These are phyloP conservation scores for Emys orbicularis DNA, from an alignment of 2,797 vertebrate genomes.

Conservation along the genomic window DNA sequence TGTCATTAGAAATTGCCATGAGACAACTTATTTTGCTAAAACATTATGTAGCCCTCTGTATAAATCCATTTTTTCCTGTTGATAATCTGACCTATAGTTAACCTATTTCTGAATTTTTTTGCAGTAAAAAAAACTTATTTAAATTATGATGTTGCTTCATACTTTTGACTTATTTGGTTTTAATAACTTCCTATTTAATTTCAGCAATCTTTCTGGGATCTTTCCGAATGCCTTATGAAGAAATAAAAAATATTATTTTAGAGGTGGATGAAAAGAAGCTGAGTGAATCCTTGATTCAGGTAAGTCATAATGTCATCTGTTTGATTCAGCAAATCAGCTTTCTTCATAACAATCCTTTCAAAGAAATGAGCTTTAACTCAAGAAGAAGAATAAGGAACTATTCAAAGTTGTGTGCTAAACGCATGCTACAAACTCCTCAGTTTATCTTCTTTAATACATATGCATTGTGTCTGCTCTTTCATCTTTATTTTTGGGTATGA, in stretches of 20 bases:
- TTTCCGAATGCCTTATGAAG: conserved; percentile 97
- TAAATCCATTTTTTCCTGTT: not conserved
- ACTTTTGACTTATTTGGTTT: conserved; percentile 54
- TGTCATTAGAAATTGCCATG: not conserved
- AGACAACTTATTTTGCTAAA: not conserved
- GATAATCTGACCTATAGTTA: not conserved
- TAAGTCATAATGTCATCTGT: conserved; percentile 69
- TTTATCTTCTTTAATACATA: not conserved
- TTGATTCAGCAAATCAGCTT: fast-evolving
- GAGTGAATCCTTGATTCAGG: conserved; percentile 97
- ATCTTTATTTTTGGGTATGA: fast-evolving
- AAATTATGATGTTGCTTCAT: not conserved
- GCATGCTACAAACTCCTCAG: not conserved
- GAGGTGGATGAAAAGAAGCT: conserved; percentile 94
- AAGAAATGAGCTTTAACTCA: not conserved
- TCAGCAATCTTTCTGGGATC: conserved; percentile 99
- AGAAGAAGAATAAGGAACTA: fast-evolving
- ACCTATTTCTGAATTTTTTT: not conserved
- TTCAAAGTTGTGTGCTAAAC: not conserved
- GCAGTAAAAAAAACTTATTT: not conserved
- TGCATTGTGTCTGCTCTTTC: not conserved
- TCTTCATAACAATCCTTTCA: fast-evolving
- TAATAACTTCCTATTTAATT: conserved; percentile 68
- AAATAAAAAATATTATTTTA: conserved; percentile 95
- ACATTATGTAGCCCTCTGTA: not conserved